phyloP scores from a whole-genome alignment of 2,113 vertebrate genomes.

The Cercopithecus mona region DNA sequence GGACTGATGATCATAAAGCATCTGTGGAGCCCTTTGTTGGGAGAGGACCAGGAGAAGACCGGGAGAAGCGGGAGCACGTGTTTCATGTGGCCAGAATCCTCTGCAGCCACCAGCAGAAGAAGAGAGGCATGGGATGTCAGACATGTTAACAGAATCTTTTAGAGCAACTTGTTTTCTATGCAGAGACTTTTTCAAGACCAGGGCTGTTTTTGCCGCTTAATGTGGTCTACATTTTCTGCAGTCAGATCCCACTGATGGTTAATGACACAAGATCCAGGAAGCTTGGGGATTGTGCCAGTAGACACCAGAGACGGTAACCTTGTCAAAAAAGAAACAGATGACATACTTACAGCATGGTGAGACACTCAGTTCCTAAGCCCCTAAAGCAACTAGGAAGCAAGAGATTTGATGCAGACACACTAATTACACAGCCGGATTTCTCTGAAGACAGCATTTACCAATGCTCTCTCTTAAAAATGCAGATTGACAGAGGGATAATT shows the following conservation, averaged over 20 bases:
- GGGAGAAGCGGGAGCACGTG: neutral
- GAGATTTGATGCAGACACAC: neutral
- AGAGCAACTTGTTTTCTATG: constrained; percentile 3
- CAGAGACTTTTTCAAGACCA: neutral
- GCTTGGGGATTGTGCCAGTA: constrained; percentile 41
- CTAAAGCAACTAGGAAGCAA: neutral
- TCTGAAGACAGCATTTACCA: constrained; percentile 67
- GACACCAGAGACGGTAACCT: constrained; percentile 51
- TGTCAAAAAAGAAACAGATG: constrained; percentile 70
- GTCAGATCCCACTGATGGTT: constrained; percentile 27
- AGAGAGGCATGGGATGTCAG: neutral
- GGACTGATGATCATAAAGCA: neutral
- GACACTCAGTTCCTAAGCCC: constrained; percentile 43
- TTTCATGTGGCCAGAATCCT: neutral
- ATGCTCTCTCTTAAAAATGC: constrained; percentile 74
- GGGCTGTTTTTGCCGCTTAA: constrained; percentile 1
- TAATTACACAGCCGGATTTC: constrained; percentile 41
- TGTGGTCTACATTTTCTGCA: constrained; percentile 53
- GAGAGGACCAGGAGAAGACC: neutral
- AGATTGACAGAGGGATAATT: constrained; percentile 71
- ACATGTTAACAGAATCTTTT: constrained; percentile 37
- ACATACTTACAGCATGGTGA: constrained; percentile 13
- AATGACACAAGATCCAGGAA: constrained; percentile 65
- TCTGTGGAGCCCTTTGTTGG: neutral
- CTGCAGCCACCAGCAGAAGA: neutral